These are phyloP conservation scores for Etheostoma spectabile DNA, from an alignment of 2,113 vertebrate genomes.

Conservation along the genomic window DNA sequence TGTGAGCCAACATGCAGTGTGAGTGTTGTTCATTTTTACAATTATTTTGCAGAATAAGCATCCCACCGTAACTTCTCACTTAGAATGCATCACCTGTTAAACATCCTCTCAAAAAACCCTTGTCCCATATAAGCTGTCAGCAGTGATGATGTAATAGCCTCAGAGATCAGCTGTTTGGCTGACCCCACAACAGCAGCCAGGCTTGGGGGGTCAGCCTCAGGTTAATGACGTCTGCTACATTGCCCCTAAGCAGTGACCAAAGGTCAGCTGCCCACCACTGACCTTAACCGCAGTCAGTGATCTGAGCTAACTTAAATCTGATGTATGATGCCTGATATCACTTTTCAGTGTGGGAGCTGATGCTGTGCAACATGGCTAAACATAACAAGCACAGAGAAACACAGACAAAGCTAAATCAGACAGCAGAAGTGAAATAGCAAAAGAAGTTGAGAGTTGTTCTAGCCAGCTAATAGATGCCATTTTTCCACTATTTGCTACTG, in stretches of 20 bases:
- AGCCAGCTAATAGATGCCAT: neutral
- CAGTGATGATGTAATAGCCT: slow-evolving; percentile 54
- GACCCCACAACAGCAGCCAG: slow-evolving; percentile 63
- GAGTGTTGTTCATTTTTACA: neutral
- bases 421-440: neutral
- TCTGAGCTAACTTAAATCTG: slow-evolving; percentile 34
- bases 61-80: neutral
- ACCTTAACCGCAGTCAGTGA: slow-evolving; percentile 41
- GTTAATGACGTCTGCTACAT: slow-evolving; percentile 63
- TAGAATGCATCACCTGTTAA: slow-evolving; percentile 13
- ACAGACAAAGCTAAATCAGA: neutral
- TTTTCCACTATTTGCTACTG: neutral
- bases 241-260: slow-evolving; percentile 57
- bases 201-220: slow-evolving; percentile 51
- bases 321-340: slow-evolving; percentile 32
- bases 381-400: neutral
- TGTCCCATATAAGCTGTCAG: slow-evolving; percentile 32
- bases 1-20: neutral
- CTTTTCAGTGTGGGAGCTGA: slow-evolving; percentile 19
- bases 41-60: neutral
- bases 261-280: slow-evolving; percentile 54
- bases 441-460: neutral
- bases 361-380: slow-evolving; percentile 19
- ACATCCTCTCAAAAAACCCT: slow-evolving; percentile 15
- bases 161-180: slow-evolving; percentile 42